These are phyloP conservation scores for Actinemys pallida DNA, from an alignment of 2,113 vertebrate genomes.

Conservation along the genomic window DNA sequence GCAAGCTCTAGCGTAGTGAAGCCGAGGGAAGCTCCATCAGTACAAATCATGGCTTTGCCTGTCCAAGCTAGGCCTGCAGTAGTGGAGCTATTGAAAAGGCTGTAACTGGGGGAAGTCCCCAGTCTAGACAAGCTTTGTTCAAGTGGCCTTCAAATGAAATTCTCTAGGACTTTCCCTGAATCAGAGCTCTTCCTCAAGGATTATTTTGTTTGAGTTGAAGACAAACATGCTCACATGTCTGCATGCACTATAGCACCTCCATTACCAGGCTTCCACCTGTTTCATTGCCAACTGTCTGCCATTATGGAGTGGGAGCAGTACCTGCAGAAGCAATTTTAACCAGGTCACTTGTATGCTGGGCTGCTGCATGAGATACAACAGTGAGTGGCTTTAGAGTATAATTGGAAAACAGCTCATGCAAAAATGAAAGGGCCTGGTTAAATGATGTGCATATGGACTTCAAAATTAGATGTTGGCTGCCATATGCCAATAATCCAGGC, in stretches of 20 bases:
- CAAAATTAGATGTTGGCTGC: not conserved
- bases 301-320: not conserved
- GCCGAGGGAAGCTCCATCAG: not conserved
- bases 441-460: not conserved
- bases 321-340: not conserved
- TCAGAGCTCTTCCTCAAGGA: not conserved
- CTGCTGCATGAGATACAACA: not conserved
- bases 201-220: not conserved
- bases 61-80: not conserved
- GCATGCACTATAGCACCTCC: rapidly evolving
- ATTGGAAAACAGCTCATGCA: not conserved
- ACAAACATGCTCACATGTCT: not conserved
- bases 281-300: not conserved
- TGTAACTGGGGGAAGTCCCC: not conserved
- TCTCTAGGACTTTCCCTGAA: not conserved
- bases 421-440: not conserved
- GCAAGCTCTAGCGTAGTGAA: not conserved
- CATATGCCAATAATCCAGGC: rapidly evolving
- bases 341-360: not conserved
- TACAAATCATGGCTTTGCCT: not conserved
- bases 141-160: not conserved
- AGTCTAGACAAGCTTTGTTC: not conserved
- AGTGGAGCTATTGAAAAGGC: not conserved
- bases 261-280: not conserved
- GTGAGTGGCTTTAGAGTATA: rapidly evolving